Evolutionary conservation across 2,797 vertebrate genomes (phyloP).

Genomic region (Masticophis lateralis): DNA sequence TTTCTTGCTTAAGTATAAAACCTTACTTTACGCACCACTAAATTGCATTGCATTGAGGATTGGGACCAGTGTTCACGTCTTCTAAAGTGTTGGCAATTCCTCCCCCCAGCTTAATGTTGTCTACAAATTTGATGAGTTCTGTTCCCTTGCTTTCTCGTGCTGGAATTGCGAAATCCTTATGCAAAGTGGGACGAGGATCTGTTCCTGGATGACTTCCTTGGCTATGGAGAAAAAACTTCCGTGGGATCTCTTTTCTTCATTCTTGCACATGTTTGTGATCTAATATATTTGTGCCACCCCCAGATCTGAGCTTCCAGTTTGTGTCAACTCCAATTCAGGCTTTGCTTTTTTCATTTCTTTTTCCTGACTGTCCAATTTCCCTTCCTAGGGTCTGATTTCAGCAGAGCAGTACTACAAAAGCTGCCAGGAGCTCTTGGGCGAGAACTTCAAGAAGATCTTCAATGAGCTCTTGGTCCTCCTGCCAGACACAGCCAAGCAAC

Average conservation of each 20-base stretch:
- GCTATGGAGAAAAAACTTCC: not conserved
- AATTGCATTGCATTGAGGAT: not conserved
- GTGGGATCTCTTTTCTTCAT: not conserved
- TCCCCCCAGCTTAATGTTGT: not conserved
- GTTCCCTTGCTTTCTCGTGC: not conserved
- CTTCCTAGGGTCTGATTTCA: constrained; percentile 82
- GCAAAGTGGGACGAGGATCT: not conserved
- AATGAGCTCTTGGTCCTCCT: constrained; percentile 92
- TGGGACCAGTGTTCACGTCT: not conserved
- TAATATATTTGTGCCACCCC: not conserved
- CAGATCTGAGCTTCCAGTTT: not conserved
- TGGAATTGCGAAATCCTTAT: no score
- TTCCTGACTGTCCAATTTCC: not conserved
- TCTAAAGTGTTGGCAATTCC: not conserved
- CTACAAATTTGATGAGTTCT: not conserved
- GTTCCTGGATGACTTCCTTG: not conserved
- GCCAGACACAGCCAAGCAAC: constrained; percentile 91
- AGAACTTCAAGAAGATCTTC: constrained; percentile 89
- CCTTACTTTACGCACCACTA: not conserved
- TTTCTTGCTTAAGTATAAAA: not conserved
- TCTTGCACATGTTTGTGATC: not conserved
- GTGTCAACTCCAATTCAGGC: not conserved
- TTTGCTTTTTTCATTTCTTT: not conserved
- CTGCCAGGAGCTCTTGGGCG: constrained; percentile 90
- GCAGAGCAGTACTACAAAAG: constrained; percentile 89